These are phyloP conservation scores for Siniperca scherzeri DNA, from an alignment of 2,797 vertebrate genomes.

Conservation along the genomic window DNA sequence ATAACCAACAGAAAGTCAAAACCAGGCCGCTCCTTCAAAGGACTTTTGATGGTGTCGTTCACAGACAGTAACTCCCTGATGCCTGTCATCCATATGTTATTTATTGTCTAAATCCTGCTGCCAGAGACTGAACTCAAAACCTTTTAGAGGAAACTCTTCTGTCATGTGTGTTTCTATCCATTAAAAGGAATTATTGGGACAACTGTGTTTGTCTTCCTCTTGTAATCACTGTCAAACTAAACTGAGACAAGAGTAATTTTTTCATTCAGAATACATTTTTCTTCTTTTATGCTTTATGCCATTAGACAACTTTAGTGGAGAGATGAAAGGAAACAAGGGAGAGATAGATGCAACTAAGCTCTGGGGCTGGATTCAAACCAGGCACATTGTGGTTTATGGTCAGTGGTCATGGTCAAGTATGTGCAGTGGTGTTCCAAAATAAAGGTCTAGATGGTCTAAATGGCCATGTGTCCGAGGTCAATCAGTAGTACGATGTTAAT, in stretches of 20 bases:
- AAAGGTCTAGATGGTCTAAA: neutral
- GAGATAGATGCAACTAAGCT: neutral
- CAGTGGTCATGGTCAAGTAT: neutral
- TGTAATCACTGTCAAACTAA: conserved; percentile 21
- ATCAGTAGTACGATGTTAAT: no score
- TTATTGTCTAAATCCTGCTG: conserved; percentile 50
- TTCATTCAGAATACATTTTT: neutral
- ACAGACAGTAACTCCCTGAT: conserved; percentile 46
- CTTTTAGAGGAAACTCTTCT: conserved; percentile 45
- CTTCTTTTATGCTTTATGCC: no score
- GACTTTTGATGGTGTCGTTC: conserved; percentile 43
- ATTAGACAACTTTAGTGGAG: neutral
- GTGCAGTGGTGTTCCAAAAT: neutral
- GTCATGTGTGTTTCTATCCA: conserved; percentile 58
- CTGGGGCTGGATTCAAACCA: neutral
- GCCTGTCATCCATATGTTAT: conserved; percentile 46
- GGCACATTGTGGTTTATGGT: neutral
- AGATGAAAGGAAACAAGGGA: neutral
- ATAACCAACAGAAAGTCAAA: conserved; percentile 29
- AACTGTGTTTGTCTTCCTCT: conserved; percentile 40
- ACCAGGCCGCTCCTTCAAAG: conserved; percentile 39
- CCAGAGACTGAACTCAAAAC: conserved; percentile 43
- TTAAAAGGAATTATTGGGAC: conserved; percentile 77
- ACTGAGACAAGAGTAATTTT: neutral
- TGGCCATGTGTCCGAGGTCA: no score